phyloP scores from a whole-genome alignment of 2,797 vertebrate species.

The Gadopsis marmoratus region DNA sequence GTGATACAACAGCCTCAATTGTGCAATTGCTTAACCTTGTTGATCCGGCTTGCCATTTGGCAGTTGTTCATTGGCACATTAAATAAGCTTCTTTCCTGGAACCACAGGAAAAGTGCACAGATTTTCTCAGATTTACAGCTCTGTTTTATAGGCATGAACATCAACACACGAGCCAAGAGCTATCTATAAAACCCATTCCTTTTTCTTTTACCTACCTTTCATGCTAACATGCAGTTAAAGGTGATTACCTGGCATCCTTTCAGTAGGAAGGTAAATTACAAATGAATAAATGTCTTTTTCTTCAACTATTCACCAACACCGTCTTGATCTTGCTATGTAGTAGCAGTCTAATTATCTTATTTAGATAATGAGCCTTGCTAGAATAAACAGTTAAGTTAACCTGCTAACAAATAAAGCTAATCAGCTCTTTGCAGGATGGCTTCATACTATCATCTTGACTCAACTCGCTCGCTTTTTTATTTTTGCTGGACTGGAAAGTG shows the following conservation, averaged over 20 bases:
- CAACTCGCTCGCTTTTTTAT: no score
- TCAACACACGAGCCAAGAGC: constrained; percentile 7
- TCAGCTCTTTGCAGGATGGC: no score
- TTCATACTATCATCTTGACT: no score
- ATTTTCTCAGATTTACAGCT: constrained; percentile 21
- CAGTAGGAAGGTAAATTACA: not conserved
- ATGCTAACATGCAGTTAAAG: not conserved
- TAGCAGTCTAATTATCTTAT: not conserved
- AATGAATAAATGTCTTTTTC: not conserved
- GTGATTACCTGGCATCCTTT: not conserved
- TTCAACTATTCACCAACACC: not conserved
- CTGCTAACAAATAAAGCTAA: not conserved
- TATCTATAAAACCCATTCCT: not conserved
- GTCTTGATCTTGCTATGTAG: not conserved
- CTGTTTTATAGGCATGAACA: not conserved
- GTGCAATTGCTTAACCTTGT: constrained; percentile 37
- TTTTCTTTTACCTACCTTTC: not conserved
- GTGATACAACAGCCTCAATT: constrained; percentile 55
- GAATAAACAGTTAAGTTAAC: not conserved
- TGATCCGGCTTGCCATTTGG: constrained; percentile 41
- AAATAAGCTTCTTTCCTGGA: constrained; percentile 49
- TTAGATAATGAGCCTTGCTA: not conserved
- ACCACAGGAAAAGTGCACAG: constrained; percentile 20
- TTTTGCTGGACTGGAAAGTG: no score
- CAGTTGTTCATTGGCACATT: constrained; percentile 29